Percentiles rank a stretch among this genome's conserved stretches.
phyloP scores from a whole-genome alignment of 1,140 invertebrate genomes.

The Andricus grossulariae region DNA sequence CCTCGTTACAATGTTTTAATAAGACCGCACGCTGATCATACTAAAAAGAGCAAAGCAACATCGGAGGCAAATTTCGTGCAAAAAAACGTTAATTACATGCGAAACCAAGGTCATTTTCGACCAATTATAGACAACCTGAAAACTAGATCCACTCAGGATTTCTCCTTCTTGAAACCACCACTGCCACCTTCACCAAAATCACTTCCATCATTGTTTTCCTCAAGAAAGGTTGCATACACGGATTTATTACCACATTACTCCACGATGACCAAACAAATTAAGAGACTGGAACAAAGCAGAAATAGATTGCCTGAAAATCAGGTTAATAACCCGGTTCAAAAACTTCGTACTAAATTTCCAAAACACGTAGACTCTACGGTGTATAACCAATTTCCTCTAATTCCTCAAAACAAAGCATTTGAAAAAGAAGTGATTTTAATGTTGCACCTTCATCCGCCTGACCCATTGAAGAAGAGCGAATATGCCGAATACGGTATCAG shows the following conservation, averaged over 20 bases:
- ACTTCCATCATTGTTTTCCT: neutral
- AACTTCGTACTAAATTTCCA: neutral
- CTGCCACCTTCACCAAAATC: neutral
- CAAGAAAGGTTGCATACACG: too few species aligned
- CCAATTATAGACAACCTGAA: conserved; percentile 35
- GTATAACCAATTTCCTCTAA: neutral
- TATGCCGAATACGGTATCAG: conserved; percentile 44
- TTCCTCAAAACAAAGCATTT: neutral
- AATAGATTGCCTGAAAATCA: conserved; percentile 34
- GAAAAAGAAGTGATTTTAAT: neutral
- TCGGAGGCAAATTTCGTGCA: neutral
- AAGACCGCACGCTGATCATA: conserved; percentile 32
- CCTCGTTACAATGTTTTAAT: conserved; percentile 38
- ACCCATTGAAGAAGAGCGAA: conserved; percentile 42
- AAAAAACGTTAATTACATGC: conserved; percentile 2
- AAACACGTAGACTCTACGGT: neutral
- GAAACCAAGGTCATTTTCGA: conserved; percentile 3
- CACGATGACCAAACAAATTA: too few species aligned
- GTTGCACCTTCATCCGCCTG: conserved; percentile 48
- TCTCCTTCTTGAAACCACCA: conserved; percentile 45
- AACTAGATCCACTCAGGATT: conserved; percentile 29
- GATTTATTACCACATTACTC: too few species aligned
- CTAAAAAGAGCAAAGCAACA: conserved; percentile 2
- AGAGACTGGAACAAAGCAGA: neutral
- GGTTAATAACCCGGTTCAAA: too few species aligned